Evolutionary conservation across 2,797 vertebrate genomes (phyloP), one percentile per base, ranked within the genome.

Genomic region (Holocentrus rufus): DNA sequence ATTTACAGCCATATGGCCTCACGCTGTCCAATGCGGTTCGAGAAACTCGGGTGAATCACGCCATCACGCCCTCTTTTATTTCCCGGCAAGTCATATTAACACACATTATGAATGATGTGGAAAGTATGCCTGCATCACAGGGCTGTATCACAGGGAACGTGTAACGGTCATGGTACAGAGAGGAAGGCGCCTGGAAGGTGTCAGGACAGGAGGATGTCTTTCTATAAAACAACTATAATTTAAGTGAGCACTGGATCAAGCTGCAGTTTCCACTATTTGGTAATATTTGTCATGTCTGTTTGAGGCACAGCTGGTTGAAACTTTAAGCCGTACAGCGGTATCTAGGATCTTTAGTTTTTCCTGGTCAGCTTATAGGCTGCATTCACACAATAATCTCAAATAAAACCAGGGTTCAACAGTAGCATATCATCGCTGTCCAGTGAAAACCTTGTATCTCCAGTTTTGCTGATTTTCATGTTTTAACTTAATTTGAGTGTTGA

Each of bases 31-130:
- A 66, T 80, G 79, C 64, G 77, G 77, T 72, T 27, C 15, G 66
- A 56, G 54, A 64, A 60, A 67, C 46, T 31, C 13, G 53, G 15
- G 58, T 53, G 65, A 85, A 80, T 83, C 76, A 79, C 77, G 71
- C 68, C 72, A 77, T 84, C 77, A 78, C 64, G 1, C 70, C 80
- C 80, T 74, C 25, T 85, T 87, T 83, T 80, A 86, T 72, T 80
- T 66, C 80, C 81, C 56, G 17, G 72, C 74, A 75, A 47, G 69
- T 59, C 71, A 84, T 80, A 83, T 77, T 60, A 83, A 85, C 76
- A 84, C 7, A 0, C 23, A 25, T 27, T 62, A 31, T 75, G 81
- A 88, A 52, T 61, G 59, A 81, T 76, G 82, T 75, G 85, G 89
- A 91, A 89, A 87, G 62, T 81, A 69, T 81, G 74, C 34, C 73